A percentile compares a stretch with the other conserved stretches of the same genome.
Conservation (phyloP, 2,888 invertebrate species). For the Adineta ricciae region DNA sequence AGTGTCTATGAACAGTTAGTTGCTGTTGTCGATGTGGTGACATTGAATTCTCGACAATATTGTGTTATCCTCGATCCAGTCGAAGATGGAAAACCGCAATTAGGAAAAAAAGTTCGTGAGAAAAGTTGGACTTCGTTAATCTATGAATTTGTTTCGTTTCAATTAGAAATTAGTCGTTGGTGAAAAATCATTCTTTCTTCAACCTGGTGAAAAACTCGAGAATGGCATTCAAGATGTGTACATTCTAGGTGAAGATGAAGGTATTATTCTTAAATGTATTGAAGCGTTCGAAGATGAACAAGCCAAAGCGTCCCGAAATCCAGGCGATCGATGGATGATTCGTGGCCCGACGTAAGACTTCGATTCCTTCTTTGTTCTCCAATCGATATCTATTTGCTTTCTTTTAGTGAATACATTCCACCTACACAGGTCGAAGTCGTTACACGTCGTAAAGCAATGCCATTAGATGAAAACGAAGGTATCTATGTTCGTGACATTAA, state of each 20-base stretch:
- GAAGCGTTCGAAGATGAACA: conserved; percentile 37
- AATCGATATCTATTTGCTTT: not conserved
- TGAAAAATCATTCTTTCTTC: conserved; percentile 53
- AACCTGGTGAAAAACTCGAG: conserved; percentile 52
- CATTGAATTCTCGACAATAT: conserved; percentile 52
- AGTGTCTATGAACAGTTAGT: conserved; percentile 53
- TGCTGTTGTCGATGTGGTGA: conserved; percentile 50
- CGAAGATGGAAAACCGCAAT: conserved; percentile 46
- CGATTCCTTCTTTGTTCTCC: not conserved
- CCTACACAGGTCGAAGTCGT: conserved; percentile 54
- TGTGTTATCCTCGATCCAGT: conserved; percentile 53
- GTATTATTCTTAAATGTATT: conserved; percentile 49
- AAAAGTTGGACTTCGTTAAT: too few species aligned
- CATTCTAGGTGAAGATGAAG: conserved; percentile 53
- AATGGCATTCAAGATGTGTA: conserved; percentile 52
- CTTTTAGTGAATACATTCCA: conserved; percentile 50
- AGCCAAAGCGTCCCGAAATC: conserved; percentile 39
- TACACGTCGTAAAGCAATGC: conserved; percentile 49
- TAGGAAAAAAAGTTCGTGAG: conserved; percentile 45
- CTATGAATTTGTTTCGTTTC: not conserved
- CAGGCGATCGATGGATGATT: conserved; percentile 54
- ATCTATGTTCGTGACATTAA: conserved; percentile 36
- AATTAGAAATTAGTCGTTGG: conserved; percentile 50
- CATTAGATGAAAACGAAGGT: conserved; percentile 52
- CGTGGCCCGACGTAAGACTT: conserved; percentile 45